Evolutionary conservation across 2,888 invertebrate species (phyloP), one percentile per base, ranked within the genome.

Genomic region (Arrhopalites spinosus): DNA sequence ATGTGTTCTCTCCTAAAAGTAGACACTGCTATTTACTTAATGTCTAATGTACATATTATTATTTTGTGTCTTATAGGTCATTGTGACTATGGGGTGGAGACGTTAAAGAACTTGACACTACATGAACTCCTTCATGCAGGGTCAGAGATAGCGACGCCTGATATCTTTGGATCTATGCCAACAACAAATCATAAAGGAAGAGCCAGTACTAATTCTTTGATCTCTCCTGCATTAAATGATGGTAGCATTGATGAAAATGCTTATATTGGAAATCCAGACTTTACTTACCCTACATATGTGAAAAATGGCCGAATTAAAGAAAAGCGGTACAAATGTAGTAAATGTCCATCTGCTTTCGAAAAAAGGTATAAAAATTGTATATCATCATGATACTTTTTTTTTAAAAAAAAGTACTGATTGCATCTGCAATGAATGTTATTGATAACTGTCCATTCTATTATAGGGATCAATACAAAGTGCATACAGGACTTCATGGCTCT

Each of bases 331-430:
- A 92, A 93, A 85, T 93, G 93, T 85, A 90, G 91, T 83, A 93
- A 93, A 86, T 94, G 94, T 84, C 94, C 95, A 0, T 93, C 93
- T 63, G 93, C 93, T 0, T 94, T 94, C 85, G 93, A 93, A 83
- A 94, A 94, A 86, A 88, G 36, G 36, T 36, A n/a, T n/a, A n/a
- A n/a, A n/a, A 36, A 36, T 36, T 36, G 36, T 11, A 7, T 7
- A 36, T 36, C n/a, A n/a, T n/a, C n/a, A n/a, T n/a, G n/a, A n/a
- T 36, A 36, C 36, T 36, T 36, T 36, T 36, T 11, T n/a, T n/a
- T n/a, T n/a, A n/a, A n/a, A n/a, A n/a, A n/a, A n/a, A n/a, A n/a
- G n/a, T n/a, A n/a, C n/a, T n/a, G n/a, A n/a, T n/a, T n/a, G n/a
- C n/a, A n/a, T n/a, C n/a, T n/a, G n/a, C n/a, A n/a, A n/a, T n/a